A percentile compares a stretch with the other conserved stretches of the same genome.
Evolutionary conservation across 2,888 invertebrate genomes (phyloP).

Genomic region (Syrista parreyssii): DNA sequence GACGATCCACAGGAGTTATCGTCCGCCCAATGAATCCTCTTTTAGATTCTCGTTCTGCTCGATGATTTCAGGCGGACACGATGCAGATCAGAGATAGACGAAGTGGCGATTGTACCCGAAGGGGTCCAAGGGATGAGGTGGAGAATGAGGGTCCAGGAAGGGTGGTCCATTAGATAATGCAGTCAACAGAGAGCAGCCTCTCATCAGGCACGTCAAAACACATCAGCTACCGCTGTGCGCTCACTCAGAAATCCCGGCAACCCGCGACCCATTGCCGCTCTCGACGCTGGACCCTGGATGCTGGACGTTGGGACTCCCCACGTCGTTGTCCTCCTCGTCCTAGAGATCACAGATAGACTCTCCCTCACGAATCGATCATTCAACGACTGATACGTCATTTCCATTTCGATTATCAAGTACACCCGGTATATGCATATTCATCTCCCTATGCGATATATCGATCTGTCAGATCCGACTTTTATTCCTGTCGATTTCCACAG

Average conservation of each 20-base stretch:
- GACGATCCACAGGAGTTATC: background rate
- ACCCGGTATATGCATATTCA: background rate
- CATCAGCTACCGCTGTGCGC: conserved; percentile 64
- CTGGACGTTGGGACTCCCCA: conserved; percentile 50
- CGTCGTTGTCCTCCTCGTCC: conserved; percentile 36
- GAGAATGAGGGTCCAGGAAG: conserved; percentile 10
- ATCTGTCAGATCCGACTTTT: background rate
- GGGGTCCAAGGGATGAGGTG: conserved; percentile 4
- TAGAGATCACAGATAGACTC: background rate
- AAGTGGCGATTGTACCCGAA: conserved; percentile 66
- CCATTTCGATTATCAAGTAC: background rate
- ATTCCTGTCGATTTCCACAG: background rate
- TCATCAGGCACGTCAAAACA: conserved; percentile 63
- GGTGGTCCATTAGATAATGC: conserved; percentile 42
- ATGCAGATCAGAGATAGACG: background rate
- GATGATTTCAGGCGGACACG: background rate
- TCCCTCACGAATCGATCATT: background rate
- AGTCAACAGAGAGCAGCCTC: conserved; percentile 40
- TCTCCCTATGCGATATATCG: background rate
- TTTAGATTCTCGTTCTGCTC: background rate
- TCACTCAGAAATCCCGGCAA: conserved; percentile 56
- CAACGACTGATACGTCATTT: background rate
- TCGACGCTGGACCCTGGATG: background rate
- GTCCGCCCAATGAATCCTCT: background rate
- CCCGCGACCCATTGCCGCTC: background rate